Conservation (phyloP, 2,797 vertebrate species). For the Dallia pectoralis region DNA sequence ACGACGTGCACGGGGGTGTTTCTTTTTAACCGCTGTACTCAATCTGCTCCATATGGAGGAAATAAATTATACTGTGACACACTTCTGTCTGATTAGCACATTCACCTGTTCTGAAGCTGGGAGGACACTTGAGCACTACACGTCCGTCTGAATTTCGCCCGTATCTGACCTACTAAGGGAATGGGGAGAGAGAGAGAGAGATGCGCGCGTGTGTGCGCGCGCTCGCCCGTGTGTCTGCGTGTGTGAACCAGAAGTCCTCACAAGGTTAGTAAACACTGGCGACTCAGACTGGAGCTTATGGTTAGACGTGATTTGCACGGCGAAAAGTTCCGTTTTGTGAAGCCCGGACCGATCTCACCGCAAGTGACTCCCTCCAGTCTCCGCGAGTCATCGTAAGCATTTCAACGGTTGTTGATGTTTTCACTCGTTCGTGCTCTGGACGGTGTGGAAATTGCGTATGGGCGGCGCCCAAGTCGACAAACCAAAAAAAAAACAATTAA, state of each 20-base stretch:
- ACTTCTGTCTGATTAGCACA: neutral
- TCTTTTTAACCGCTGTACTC: neutral
- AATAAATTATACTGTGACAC: neutral
- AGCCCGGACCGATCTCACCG: neutral
- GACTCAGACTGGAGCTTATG: no score
- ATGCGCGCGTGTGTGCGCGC: constrained; percentile 8
- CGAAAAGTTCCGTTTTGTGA: no score
- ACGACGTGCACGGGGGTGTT: neutral
- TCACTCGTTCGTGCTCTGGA: neutral
- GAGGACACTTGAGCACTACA: neutral
- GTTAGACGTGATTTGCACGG: no score
- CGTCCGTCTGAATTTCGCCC: neutral
- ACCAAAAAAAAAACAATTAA: constrained; percentile 31
- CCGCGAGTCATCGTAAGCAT: constrained; percentile 7
- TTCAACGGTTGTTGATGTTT: constrained; percentile 6
- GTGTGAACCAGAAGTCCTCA: neutral
- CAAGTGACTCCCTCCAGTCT: neutral
- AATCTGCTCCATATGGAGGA: neutral
- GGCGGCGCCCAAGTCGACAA: constrained; percentile 26
- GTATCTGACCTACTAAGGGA: neutral
- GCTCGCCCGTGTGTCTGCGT: neutral
- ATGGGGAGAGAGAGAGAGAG: neutral
- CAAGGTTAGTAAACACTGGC: no score
- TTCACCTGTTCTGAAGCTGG: neutral
- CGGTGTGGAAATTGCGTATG: constrained; percentile 28